Conservation (phyloP, 2,888 invertebrate species). For the Parascotia fuliginaria region DNA sequence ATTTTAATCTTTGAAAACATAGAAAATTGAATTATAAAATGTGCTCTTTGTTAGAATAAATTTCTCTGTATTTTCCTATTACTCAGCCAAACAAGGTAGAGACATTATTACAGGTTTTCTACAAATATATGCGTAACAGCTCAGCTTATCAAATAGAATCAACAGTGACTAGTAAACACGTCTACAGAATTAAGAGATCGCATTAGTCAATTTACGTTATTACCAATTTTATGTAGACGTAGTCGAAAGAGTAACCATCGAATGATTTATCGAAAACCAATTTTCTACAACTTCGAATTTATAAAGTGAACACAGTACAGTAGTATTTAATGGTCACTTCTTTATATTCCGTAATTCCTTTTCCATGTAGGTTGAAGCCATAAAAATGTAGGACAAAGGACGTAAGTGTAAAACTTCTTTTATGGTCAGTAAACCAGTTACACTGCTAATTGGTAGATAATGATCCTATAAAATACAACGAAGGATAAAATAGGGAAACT, state of each 20-base stretch:
- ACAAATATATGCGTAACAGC: neutral
- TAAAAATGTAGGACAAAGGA: slow-evolving; percentile 50
- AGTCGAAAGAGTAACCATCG: too few species aligned
- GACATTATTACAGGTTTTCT: neutral
- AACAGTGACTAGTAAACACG: too few species aligned
- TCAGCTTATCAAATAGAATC: too few species aligned
- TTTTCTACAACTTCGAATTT: neutral
- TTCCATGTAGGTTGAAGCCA: slow-evolving; percentile 42
- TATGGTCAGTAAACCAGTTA: slow-evolving; percentile 54
- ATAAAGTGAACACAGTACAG: neutral
- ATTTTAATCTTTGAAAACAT: too few species aligned
- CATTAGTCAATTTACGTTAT: neutral
- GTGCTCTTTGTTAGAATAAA: slow-evolving; percentile 13
- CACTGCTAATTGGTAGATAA: slow-evolving; percentile 54
- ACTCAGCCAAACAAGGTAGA: neutral
- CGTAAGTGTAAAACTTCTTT: slow-evolving; percentile 52
- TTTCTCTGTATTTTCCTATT: slow-evolving; percentile 8
- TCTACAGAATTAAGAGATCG: neutral
- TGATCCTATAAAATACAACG: slow-evolving; percentile 49
- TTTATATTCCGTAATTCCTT: slow-evolving; percentile 36
- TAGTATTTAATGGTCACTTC: slow-evolving; percentile 5
- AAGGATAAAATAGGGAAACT: slow-evolving; percentile 20
- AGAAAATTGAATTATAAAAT: slow-evolving; percentile 25
- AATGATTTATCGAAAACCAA: neutral
- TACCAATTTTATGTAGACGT: neutral